Conservation (phyloP, 64 coral and sea anemone species). For the Porites lutea region DNA sequence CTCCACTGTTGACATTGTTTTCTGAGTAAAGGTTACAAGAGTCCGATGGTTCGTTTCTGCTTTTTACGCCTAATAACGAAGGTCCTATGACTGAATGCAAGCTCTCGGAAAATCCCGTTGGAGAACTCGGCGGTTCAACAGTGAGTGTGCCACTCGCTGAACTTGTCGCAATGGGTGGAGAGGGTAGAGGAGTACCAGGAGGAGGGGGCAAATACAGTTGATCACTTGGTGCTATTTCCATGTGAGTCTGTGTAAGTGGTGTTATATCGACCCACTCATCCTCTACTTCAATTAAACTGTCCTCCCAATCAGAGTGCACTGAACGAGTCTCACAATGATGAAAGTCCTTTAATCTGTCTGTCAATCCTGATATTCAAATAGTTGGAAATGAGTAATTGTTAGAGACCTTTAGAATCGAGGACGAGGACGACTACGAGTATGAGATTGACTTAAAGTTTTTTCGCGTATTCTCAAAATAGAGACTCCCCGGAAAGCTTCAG, state of each 20-base stretch:
- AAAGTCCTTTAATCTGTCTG: neutral
- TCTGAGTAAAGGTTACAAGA: neutral
- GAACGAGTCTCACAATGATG: neutral
- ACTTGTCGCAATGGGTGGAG: neutral
- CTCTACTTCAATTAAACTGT: neutral
- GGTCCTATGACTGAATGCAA: neutral
- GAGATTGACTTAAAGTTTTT: no score
- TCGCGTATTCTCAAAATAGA: no score
- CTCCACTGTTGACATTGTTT: neutral
- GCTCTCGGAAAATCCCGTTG: neutral
- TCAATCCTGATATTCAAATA: neutral
- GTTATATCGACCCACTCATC: neutral
- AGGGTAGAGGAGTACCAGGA: neutral
- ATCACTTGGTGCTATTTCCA: neutral
- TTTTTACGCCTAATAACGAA: neutral
- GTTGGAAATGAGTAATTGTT: no score
- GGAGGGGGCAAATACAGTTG: conserved; percentile 30
- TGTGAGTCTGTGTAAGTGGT: neutral
- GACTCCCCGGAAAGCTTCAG: no score
- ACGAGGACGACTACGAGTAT: no score
- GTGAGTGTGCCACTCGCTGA: neutral
- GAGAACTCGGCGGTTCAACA: neutral
- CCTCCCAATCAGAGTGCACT: conserved; percentile 38
- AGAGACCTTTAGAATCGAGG: no score
- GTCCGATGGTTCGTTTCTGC: neutral